Base-by-base conservation (phyloP, 2,888 invertebrate genomes). In the Agonopterix arenella region DNA sequence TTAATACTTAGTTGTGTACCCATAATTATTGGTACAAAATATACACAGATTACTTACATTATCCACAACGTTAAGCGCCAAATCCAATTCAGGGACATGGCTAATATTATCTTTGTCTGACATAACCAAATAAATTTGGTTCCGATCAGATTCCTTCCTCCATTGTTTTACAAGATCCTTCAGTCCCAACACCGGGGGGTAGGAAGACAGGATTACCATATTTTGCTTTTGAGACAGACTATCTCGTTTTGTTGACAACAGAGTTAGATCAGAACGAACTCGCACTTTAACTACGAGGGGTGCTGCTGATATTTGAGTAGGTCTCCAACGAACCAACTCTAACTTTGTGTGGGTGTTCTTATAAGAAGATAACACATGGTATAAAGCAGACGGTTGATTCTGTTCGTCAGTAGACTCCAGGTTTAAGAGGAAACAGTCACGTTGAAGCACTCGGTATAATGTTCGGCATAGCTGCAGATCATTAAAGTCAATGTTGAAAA, bases 61-160 rank as follows among this genome's bases (percentile, higher is more conserved):
- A 44, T 66, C 52, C 1, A 72, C 48, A n/a, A 73, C 59, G 40
- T 64, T 74, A 45, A 61, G 68, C 1, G 66, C 66, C 36, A 79
- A 56, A 53, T 74, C 62, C 11, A 71, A 52, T 41, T 71, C 61
- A 0, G 76, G 70, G n/a, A 75, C 45, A 45, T 73, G 57, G 28
- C 65, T 65, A 16, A 72, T 47, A 16, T 48, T 56, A 36, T 66
- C 55, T 46, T 66, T 65, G 46, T 70, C 60, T 11, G 70, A 72
- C 59, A 68, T 68, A n/a, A 75, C 49, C 16, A 78, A 51, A 13
- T 63, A 60, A 41, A 79, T 59, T 47, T 70, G 60, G 44, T 69
- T 70, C n/a, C 61, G 55, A 11, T 64, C 54, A 5, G 56, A 48
- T 9, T 65, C 67, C 38, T 55, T 62, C 48, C 72, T 69, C 70